Evolutionary conservation across 2,888 invertebrate species (phyloP).

Genomic region (Zhuqinia jingwanae): DNA sequence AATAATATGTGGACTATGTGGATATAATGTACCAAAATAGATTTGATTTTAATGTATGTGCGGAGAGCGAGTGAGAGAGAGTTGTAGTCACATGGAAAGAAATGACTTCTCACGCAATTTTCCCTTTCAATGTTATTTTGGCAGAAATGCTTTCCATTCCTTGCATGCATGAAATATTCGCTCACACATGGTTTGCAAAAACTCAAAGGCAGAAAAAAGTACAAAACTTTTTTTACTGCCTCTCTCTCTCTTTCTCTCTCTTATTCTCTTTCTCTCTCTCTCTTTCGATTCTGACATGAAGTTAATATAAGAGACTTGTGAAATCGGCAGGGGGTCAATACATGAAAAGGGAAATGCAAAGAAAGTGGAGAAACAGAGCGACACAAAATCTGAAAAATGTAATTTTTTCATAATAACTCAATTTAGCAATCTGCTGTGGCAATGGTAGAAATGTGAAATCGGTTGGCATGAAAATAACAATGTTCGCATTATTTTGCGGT

Average conservation of each 20-base stretch:
- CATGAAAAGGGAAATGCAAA: conserved; percentile 1
- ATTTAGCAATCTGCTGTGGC: background rate
- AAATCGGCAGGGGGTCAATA: conserved; percentile 38
- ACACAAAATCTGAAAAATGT: background rate
- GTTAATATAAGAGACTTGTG: conserved; percentile 15
- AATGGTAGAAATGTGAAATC: background rate
- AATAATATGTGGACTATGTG: background rate
- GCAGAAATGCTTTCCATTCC: conserved; percentile 36
- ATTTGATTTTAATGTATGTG: background rate
- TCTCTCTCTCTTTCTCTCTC: background rate
- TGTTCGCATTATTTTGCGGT: background rate
- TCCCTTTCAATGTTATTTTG: conserved; percentile 38
- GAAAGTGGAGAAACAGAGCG: background rate
- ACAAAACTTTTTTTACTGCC: background rate
- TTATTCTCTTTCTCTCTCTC: background rate
- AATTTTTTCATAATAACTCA: conserved; percentile 28
- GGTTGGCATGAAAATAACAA: background rate
- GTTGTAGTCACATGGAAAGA: background rate
- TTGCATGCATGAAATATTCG: conserved; percentile 33
- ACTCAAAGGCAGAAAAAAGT: background rate
- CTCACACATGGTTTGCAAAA: background rate
- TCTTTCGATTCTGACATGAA: no score
- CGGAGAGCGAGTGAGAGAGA: background rate
- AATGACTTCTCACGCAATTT: conserved; percentile 48
- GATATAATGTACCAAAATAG: background rate